Conservation (phyloP, 2,888 invertebrate genomes). For the Anaspis maculata region DNA sequence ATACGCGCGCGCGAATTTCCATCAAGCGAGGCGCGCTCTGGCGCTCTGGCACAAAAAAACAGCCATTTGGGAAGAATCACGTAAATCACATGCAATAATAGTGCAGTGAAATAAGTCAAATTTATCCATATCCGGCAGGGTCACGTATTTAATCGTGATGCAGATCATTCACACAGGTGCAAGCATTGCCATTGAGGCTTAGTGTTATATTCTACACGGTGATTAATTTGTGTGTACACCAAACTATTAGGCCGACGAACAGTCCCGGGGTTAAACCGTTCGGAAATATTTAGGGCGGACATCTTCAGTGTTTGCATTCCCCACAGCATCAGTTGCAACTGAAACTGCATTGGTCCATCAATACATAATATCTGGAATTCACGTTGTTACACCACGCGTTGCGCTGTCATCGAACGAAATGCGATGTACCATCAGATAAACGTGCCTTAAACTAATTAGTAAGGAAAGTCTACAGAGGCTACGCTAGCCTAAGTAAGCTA, state of each 20-base stretch:
- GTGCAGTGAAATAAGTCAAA: slow-evolving; percentile 4
- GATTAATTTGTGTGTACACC: slow-evolving; percentile 25
- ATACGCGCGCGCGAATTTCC: too few relatives aligned
- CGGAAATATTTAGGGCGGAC: slow-evolving; percentile 31
- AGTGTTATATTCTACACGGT: slow-evolving; percentile 20
- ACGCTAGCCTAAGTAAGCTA: too few relatives aligned
- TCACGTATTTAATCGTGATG: slow-evolving; percentile 14
- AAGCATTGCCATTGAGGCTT: slow-evolving; percentile 20
- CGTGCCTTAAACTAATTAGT: too few relatives aligned
- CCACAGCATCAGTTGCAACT: too few relatives aligned
- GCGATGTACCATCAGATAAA: too few relatives aligned
- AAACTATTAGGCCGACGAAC: slow-evolving; percentile 25
- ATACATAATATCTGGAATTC: too few relatives aligned
- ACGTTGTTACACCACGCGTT: too few relatives aligned
- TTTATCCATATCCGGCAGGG: slow-evolving; percentile 4
- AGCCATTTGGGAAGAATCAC: slow-evolving; percentile 5
- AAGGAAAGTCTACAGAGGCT: too few relatives aligned
- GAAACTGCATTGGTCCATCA: too few relatives aligned
- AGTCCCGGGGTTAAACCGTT: slow-evolving; percentile 36
- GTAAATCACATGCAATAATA: slow-evolving; percentile 6
- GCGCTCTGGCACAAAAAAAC: too few relatives aligned
- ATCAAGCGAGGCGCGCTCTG: too few relatives aligned
- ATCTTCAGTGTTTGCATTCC: slow-evolving; percentile 15
- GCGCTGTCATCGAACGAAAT: too few relatives aligned
- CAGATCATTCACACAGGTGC: slow-evolving; percentile 15